These are phyloP conservation scores for Leptoteleia sp. DNA, from an alignment of 1,140 invertebrate genomes.

Conservation along the genomic window DNA sequence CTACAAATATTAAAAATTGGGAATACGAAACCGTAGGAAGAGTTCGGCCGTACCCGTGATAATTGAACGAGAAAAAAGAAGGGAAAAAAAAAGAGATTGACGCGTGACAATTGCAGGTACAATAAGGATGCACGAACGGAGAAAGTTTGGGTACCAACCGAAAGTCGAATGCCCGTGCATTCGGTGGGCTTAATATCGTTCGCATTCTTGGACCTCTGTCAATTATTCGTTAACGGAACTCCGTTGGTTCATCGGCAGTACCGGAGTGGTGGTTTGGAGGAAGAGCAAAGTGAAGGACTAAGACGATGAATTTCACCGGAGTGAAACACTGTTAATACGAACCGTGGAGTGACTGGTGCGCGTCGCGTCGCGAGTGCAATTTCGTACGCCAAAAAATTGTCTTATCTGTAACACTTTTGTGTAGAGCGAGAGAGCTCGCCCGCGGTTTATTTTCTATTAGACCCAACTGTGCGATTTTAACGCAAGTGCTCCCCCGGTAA, in stretches of 20 bases:
- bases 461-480: too few relatives aligned
- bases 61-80: slow-evolving; percentile 12
- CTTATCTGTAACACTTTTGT: too few relatives aligned
- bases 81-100: too few relatives aligned
- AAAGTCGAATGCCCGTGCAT: slow-evolving; percentile 25
- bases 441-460: too few relatives aligned
- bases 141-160: slow-evolving; percentile 37
- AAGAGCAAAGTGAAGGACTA: slow-evolving; percentile 59
- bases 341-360: slow-evolving; percentile 41
- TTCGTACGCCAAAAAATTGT: too few relatives aligned
- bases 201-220: slow-evolving; percentile 66
- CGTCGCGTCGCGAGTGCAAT: too few relatives aligned
- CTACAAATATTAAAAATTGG: slow-evolving; percentile 23
- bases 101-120: slow-evolving; percentile 4
- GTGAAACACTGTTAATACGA: slow-evolving; percentile 64
- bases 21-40: background rate
- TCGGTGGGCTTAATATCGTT: slow-evolving; percentile 29
- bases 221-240: slow-evolving; percentile 69
- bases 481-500: too few relatives aligned
- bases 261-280: slow-evolving; percentile 58
- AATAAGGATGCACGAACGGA: slow-evolving; percentile 25
- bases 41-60: slow-evolving; percentile 17
- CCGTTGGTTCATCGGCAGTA: slow-evolving; percentile 49
- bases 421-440: too few relatives aligned
- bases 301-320: slow-evolving; percentile 64